Evolutionary conservation across 1,140 invertebrate species (phyloP).

Genomic region (Drosophila tropicalis): DNA sequence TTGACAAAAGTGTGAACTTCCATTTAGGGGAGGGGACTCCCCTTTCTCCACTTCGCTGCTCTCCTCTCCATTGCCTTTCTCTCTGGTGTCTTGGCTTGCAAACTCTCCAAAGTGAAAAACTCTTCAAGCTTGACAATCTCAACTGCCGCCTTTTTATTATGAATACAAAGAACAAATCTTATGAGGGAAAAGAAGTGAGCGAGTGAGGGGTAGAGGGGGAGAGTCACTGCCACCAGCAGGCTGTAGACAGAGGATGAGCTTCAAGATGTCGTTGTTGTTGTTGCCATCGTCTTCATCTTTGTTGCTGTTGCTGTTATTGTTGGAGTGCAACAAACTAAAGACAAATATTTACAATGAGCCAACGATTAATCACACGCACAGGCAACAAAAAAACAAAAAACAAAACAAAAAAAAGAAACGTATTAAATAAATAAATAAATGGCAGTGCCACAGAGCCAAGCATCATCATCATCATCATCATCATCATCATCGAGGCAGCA

Average conservation of each 20-base stretch:
- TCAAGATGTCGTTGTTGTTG: constrained; percentile 9
- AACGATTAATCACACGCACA: constrained; percentile 73
- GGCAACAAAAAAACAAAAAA: constrained; percentile 15
- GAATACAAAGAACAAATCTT: constrained; percentile 19
- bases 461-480: constrained; percentile 36
- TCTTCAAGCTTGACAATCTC: constrained; percentile 19
- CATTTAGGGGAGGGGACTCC: background rate
- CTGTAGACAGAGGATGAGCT: constrained; percentile 17
- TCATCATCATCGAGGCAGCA: constrained; percentile 43
- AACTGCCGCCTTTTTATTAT: constrained; percentile 19
- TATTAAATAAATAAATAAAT: constrained; percentile 81
- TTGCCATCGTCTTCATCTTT: background rate
- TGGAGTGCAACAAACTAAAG: constrained; percentile 76
- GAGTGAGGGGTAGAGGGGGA: background rate
- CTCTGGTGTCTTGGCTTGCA: background rate
- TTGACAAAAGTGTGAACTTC: constrained; percentile 3
- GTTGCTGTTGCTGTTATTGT: constrained; percentile 16
- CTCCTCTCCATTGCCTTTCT: background rate
- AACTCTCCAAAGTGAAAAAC: constrained; percentile 1
- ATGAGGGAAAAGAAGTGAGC: constrained; percentile 1
- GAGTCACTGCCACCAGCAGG: background rate
- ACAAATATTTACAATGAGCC: constrained; percentile 80
- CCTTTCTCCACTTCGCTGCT: background rate
- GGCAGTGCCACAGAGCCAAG: constrained; percentile 50
- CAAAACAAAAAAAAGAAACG: constrained; percentile 44